Evolutionary conservation across 2,113 vertebrate species (phyloP), one percentile per base, ranked within the genome.

Genomic region (Panurus biarmicus): DNA sequence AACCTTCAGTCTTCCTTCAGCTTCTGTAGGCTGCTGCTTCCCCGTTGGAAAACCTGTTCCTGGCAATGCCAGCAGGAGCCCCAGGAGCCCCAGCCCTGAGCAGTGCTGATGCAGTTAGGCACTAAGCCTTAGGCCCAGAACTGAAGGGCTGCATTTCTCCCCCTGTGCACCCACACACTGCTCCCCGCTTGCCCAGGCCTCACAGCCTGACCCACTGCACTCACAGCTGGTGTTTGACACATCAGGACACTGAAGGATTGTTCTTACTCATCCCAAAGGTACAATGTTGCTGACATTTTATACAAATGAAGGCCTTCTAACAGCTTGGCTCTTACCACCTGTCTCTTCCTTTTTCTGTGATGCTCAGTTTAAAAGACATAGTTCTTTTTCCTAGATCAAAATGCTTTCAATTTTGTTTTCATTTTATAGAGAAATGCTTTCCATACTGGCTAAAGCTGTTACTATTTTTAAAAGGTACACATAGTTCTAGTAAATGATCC

Each of bases 41-140:
- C 33, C 42, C 0, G 0, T 0, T 6, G 70, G 53, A 38, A n/a
- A 50, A 58, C 19, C 31, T 11, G 14, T 6, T 11, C 5, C 0
- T 5, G 13, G 70, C 3, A 14, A 24, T 24, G 65, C 47, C 66
- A 8, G 14, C 1, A 10, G 0, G 14, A 85, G 65, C 79, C 58
- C 0, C 10, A 9, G 83, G 19, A 82, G 31, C 76, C 35, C 57
- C 10, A 12, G 35, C 57, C 53, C 42, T 3, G 33, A 62, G 76
- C 79, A 21, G 47, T 7, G 76, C 73, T 21, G 53, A 4, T 6
- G 76, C 56, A 47, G 12, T 22, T 11, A 13, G 76, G 5, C 26
- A 77, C 8, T 5, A 14, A 89, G 86, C 89, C 87, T 87, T 31
- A 42, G 89, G 56, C 64, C 47, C 51, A 14, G 19, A 36, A 65